Evolutionary conservation across 1,140 invertebrate genomes (phyloP), one percentile per base, ranked within the genome.

Genomic region (Hylaeus anthracinus): DNA sequence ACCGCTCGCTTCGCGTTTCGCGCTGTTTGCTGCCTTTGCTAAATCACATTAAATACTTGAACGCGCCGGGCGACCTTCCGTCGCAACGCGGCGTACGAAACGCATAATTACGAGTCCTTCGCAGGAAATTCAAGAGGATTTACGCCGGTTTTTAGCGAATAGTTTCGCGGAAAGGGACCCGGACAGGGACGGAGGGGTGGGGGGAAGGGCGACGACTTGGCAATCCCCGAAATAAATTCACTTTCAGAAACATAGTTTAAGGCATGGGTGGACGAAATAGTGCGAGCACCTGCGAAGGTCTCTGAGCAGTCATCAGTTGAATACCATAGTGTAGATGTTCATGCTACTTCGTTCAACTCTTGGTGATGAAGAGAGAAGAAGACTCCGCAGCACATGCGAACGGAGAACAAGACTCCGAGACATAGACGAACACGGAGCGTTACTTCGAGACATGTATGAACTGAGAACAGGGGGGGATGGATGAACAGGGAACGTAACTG

Each of bases 221-320:
- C 86, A 76, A 87, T 87, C 65, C 63, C 82, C 69, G 74, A 84
- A 84, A 87, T 79, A 87, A 86, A 87, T 87, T 87, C 67, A 72
- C 71, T 86, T 79, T 60, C 79, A 79, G 72, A 76, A 83, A 26
- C 26, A 26, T 26, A 26, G 26, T 26, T 26, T 26, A 26, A 26
- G 26, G 26, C 26, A 26, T 26, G 26, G 26, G 26, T 26, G 26
- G 26, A 26, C 26, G 26, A 26, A 26, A 26, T 26, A 26, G 26
- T 26, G 26, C 26, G 26, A 26, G 26, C 26, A 26, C 26, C 26
- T 26, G 26, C 26, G 26, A 26, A 26, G 26, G 26, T 26, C 26
- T 26, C 26, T 26, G 26, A 26, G 26, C 26, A 26, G 26, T 26
- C 26, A 26, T 26, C 26, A 26, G 26, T 26, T 26, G 26, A 26